These are phyloP conservation scores for Gobionotothen gibberifrons DNA, from an alignment of 2,797 vertebrate genomes.

Conservation along the genomic window DNA sequence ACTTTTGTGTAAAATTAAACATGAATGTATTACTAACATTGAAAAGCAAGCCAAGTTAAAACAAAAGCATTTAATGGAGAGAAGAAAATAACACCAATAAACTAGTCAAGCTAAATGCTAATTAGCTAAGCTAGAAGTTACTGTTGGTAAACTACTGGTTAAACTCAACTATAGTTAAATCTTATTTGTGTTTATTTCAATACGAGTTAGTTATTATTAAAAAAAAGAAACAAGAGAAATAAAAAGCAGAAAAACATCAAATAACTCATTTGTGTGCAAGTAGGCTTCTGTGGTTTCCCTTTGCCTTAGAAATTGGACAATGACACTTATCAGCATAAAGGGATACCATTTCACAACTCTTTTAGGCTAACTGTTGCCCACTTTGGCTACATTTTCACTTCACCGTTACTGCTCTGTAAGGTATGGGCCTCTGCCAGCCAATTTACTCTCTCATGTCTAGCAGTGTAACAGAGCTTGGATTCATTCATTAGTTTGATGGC, in stretches of 20 bases:
- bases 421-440: background rate
- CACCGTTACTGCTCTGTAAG: too few relatives aligned
- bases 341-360: background rate
- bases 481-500: slow-evolving; percentile 66
- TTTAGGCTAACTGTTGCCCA: background rate
- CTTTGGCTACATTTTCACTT: background rate
- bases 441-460: slow-evolving; percentile 20
- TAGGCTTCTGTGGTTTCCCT: background rate
- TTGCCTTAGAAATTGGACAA: background rate
- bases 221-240: background rate
- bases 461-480: slow-evolving; percentile 41
- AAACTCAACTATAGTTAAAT: background rate
- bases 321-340: background rate
- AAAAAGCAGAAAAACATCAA: background rate
- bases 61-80: background rate
- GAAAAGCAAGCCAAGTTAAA: background rate
- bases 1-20: background rate
- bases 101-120: background rate
- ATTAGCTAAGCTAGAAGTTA: background rate
- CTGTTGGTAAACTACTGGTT: too few relatives aligned
- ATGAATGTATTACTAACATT: background rate
- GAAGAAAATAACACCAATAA: background rate
- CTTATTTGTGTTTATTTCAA: background rate
- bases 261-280: background rate
- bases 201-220: background rate